These are phyloP conservation scores for Amphiduros pacificus DNA, from an alignment of 2,888 invertebrate genomes.

Conservation along the genomic window DNA sequence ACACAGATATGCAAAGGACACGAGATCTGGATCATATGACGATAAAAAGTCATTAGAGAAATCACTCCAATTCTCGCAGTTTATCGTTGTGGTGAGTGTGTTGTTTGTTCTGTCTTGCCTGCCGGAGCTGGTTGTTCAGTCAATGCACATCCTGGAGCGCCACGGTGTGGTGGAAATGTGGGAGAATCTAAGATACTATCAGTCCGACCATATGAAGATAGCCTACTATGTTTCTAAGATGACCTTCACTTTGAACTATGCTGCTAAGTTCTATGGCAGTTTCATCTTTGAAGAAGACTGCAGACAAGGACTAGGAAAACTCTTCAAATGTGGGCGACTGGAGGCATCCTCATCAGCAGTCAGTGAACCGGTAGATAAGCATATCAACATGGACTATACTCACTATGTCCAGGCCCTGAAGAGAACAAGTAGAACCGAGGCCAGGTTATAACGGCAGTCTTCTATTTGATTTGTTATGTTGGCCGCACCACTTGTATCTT, in stretches of 20 bases:
- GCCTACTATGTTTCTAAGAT: constrained; percentile 8
- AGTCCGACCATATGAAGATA: constrained; percentile 2
- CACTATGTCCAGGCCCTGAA: too few species aligned
- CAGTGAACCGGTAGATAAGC: too few species aligned
- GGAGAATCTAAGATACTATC: neutral
- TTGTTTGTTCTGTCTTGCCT: neutral
- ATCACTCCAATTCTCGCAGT: neutral
- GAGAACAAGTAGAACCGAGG: too few species aligned
- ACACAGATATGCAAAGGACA: too few species aligned
- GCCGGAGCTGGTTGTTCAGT: neutral
- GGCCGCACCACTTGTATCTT: too few species aligned
- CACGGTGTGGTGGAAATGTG: neutral
- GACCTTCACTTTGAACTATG: constrained; percentile 22
- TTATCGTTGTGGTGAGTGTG: neutral
- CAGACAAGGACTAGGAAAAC: neutral
- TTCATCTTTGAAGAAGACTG: constrained; percentile 12
- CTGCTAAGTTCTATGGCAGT: constrained; percentile 19
- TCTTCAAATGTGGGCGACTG: neutral
- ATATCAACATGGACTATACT: too few species aligned
- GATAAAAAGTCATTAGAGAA: neutral
- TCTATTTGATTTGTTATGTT: too few species aligned
- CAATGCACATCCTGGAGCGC: neutral
- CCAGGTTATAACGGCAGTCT: too few species aligned
- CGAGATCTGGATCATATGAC: too few species aligned
- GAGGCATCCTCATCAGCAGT: too few species aligned